Evolutionary conservation across 2,888 invertebrate species (phyloP).

Genomic region (Caenorhabditis sp.): DNA sequence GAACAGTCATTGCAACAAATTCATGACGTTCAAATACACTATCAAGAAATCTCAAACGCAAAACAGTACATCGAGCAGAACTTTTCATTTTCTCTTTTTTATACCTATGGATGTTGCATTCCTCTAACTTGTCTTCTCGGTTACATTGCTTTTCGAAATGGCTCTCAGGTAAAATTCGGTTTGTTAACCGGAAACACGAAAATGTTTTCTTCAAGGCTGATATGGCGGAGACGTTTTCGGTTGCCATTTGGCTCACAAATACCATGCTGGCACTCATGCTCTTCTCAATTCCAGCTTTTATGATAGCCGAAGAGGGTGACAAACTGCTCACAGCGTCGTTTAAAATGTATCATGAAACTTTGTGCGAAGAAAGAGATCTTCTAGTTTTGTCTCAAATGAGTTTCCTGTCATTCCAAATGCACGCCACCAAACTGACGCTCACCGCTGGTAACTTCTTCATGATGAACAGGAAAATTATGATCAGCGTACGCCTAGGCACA

Average conservation of each 20-base stretch:
- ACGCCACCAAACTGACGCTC: conserved; percentile 65
- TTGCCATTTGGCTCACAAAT: conserved; percentile 63
- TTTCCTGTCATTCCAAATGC: conserved; percentile 68
- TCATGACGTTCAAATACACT: conserved; percentile 61
- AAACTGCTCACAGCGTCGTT: conserved; percentile 64
- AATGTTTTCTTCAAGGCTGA: conserved; percentile 40
- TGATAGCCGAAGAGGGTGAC: conserved; percentile 68
- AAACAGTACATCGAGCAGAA: conserved; percentile 61
- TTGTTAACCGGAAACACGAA: background rate
- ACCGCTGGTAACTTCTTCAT: conserved; percentile 66
- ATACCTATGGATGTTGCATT: conserved; percentile 63
- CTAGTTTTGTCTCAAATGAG: conserved; percentile 70
- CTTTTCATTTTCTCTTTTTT: conserved; percentile 62
- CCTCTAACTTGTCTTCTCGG: conserved; percentile 55
- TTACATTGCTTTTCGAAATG: conserved; percentile 56
- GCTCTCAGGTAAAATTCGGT: conserved; percentile 21
- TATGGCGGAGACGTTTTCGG: conserved; percentile 62
- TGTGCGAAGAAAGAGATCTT: conserved; percentile 65
- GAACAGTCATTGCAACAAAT: conserved; percentile 62
- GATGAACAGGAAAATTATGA: conserved; percentile 67
- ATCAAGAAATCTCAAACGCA: conserved; percentile 62
- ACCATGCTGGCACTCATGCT: conserved; percentile 60
- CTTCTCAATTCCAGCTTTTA: conserved; percentile 68
- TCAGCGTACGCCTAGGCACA: conserved; percentile 45
- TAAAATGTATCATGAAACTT: conserved; percentile 69